Percentiles rank a stretch among this genome's conserved stretches.
phyloP scores from a whole-genome alignment of 2,888 invertebrate genomes.

The Ceriagrion tenellum region DNA sequence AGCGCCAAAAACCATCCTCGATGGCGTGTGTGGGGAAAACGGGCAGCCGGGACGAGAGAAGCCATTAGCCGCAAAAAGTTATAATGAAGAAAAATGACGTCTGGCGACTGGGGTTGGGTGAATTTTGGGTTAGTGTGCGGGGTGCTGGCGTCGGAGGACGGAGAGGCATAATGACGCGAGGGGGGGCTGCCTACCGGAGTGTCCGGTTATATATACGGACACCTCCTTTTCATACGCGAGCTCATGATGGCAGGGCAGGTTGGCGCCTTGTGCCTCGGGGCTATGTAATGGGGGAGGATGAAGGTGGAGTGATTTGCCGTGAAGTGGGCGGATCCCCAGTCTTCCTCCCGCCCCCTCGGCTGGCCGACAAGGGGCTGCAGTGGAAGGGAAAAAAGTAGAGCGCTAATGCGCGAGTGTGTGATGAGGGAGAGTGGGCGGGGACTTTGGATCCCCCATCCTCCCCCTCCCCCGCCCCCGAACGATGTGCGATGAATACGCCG shows the following conservation, averaged over 20 bases:
- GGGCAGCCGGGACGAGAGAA: background rate
- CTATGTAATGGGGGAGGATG: background rate
- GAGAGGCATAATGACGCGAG: constrained; percentile 21
- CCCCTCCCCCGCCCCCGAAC: too few relatives aligned
- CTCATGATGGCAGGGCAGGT: background rate
- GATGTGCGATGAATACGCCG: background rate
- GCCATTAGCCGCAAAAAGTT: constrained; percentile 25
- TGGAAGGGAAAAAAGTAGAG: background rate
- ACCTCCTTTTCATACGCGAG: background rate
- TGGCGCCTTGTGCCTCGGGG: background rate
- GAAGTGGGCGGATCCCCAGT: background rate
- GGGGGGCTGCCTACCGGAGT: background rate
- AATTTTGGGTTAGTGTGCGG: too few relatives aligned
- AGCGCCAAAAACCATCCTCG: background rate
- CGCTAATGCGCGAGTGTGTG: background rate
- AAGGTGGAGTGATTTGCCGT: background rate
- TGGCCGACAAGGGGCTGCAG: too few relatives aligned
- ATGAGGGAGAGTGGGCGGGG: background rate
- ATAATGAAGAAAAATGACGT: constrained; percentile 55
- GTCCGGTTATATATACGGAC: background rate
- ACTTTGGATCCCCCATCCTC: too few relatives aligned
- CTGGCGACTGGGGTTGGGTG: background rate
- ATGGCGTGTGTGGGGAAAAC: background rate
- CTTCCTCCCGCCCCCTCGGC: too few relatives aligned
- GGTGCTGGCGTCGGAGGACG: background rate